A percentile compares a stretch with the other conserved stretches of the same genome.
phyloP scores from a whole-genome alignment of 2,113 vertebrate species.

The Hemiscyllium ocellatum region DNA sequence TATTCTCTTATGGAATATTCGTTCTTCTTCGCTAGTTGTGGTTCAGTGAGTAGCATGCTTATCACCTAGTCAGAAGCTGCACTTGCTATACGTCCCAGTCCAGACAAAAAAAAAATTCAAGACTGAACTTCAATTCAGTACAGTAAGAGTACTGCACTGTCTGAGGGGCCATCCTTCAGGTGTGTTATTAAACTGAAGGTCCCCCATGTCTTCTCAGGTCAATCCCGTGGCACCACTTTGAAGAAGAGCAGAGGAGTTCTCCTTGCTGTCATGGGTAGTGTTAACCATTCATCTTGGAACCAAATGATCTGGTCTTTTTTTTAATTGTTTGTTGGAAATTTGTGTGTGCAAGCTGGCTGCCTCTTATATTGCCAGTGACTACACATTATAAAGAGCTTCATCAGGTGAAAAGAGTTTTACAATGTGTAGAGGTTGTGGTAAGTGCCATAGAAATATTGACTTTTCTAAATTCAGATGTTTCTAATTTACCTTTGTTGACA shows the following conservation, averaged over 20 bases:
- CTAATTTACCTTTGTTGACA: neutral
- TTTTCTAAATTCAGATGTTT: neutral
- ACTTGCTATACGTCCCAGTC: too few relatives aligned
- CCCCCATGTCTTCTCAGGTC: neutral
- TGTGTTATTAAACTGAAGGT: neutral
- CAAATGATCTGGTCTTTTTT: neutral
- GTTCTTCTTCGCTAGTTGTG: neutral
- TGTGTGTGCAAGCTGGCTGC: neutral
- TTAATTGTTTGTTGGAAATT: neutral
- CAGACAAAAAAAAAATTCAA: neutral
- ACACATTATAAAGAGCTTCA: neutral
- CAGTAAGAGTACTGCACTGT: neutral
- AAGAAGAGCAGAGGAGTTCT: neutral
- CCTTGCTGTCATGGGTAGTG: neutral
- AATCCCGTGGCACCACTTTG: neutral
- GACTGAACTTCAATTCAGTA: neutral
- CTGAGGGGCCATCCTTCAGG: neutral
- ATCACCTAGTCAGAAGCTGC: too few relatives aligned
- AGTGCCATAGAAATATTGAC: neutral
- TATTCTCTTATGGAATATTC: neutral
- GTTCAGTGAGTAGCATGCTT: neutral
- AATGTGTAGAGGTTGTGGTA: neutral
- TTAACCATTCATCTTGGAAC: neutral
- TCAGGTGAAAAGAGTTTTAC: neutral
- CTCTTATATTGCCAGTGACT: neutral